Evolutionary conservation across 2,888 invertebrate species (phyloP).

Genomic region (Xestia sexstrigata): DNA sequence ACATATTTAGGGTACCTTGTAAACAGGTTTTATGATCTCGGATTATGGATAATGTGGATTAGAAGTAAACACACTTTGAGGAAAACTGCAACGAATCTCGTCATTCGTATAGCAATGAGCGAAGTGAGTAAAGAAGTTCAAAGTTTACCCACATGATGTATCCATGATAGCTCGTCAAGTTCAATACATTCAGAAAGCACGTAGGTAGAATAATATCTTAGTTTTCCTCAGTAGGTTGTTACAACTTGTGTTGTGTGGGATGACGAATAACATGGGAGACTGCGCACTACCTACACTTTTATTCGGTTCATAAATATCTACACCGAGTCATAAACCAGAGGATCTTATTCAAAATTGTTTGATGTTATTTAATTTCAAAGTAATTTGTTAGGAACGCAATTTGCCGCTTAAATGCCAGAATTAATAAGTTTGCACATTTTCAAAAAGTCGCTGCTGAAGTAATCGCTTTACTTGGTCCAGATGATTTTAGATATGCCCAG

Average conservation of each 20-base stretch:
- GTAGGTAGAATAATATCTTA: constrained; percentile 48
- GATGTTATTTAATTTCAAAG: constrained; percentile 60
- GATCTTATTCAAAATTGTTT: constrained; percentile 50
- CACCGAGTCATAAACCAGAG: constrained; percentile 31
- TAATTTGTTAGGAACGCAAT: constrained; percentile 72
- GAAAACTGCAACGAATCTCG: background rate
- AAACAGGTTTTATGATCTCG: background rate
- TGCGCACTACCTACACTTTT: constrained; percentile 46
- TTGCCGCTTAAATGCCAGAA: constrained; percentile 78
- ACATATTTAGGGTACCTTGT: background rate
- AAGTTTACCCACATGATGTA: constrained; percentile 10
- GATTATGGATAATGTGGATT: background rate
- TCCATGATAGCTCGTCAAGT: background rate
- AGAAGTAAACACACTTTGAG: background rate
- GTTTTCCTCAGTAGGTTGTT: constrained; percentile 49
- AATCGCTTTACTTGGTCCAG: constrained; percentile 88
- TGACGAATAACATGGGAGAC: constrained; percentile 16
- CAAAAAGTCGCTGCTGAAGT: constrained; percentile 84
- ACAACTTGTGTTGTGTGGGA: constrained; percentile 47
- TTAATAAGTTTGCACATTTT: constrained; percentile 87
- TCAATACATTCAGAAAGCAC: constrained; percentile 25
- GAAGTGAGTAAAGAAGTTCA: background rate
- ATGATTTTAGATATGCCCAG: constrained; percentile 87
- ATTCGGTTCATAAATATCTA: constrained; percentile 28
- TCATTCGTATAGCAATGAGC: background rate